Base-by-base conservation (phyloP, 2,888 invertebrate species). In the Ophion slaviceki region DNA sequence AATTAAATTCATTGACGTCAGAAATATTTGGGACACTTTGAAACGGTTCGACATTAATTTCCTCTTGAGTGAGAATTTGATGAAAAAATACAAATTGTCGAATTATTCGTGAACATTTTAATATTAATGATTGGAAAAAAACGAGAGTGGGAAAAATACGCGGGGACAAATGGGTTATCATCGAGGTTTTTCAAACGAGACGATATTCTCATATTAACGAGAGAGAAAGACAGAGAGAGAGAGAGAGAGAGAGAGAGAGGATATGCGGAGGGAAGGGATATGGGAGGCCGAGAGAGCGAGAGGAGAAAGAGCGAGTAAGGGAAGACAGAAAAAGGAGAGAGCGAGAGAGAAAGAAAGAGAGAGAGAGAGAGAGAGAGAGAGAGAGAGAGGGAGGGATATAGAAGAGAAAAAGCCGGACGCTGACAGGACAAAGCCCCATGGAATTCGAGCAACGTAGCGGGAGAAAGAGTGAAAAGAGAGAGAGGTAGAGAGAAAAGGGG, bases 381-480 rank as follows among this genome's bases (percentile, higher is more conserved):
- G 68, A 36, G 45, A 47, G 62, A 78, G 24, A 64, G 71, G 76
- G 68, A 45, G 66, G 61, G 36, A 62, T 67, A 68, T 70, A 67
- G 72, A 64, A 68, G 82, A 53, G 67, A 83, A 76, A 74, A 85
- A 80, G 80, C 85, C 82, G 85, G 85, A 86, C 83, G 86, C 83
- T 83, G 86, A 86, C 86, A 83, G 80, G 86, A 86, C 86, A 91
- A 91, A 89, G 90, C 87, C 85, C 82, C 61, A 80, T 87, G 84
- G 89, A 90, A 89, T 87, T 87, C 81, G 84, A 85, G 80, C 85
- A 78, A 82, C 68, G 82, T 84, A 71, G 70, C 53, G 47, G 78
- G 53, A 71, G 67, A 62, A 72, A 45, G 6, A 17, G 59, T 20
- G 40, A 28, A n/a, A 8, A 3, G 66, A 8, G 64, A 17, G 45